Base-by-base conservation (phyloP, 1,140 invertebrate genomes). In the Maconellicoccus hirsutus region DNA sequence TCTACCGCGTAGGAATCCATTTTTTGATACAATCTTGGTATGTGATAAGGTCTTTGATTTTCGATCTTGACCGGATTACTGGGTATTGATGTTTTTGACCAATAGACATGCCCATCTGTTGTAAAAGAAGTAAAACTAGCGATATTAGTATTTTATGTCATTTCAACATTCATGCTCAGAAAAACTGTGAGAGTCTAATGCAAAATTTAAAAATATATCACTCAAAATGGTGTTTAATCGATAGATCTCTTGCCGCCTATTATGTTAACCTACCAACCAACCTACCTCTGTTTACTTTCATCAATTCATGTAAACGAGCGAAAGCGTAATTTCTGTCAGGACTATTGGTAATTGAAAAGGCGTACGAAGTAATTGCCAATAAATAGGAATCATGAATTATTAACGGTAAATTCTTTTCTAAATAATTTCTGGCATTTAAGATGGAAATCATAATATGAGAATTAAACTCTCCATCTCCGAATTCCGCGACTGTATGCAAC, bases 21-120 rank as follows among this genome's bases (percentile, higher is more conserved):
- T 74, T 77, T 76, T 70, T 77, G 78, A 74, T 78, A 79, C 21
- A 77, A 74, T 71, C 81, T 78, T 0, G 83, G 80, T 71, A 80
- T 76, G n/a, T 79, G 74, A 71, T 83, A 82, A 29, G 81, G 81
- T 23, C 81, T 74, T 71, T 84, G 81, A 74, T 81, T 83, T 73
- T 83, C 81, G 70, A 81, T 79, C 27, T 79, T 77, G 0, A 82
- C 74, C 21, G 66, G 73, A 72, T 79, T 79, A 12, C 77, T 72
- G 10, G 78, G 75, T 26, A 82, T 78, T 0, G 69, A 61, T n/a
- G 73, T 75, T 29, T 77, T 74, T 2, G 81, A 81, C 82, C 82
- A 84, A 72, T 84, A 84, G 7, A 82, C 74, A 59, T 81, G 74
- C 0, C 81, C 82, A 74, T 80, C 82, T 83, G 75, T n/a, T n/a